These are phyloP conservation scores for pig (Sus scrofa) DNA, from an alignment of 2,113 vertebrate genomes.

Conservation along the genomic window T2T-Sscrofa CM000826.6:91847501-91848000, in stretches of 20 bases:
- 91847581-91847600: no score
- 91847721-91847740: background rate
- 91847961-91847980: background rate
- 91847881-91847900: background rate
- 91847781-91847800: background rate
- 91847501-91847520: no score
- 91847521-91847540: no score
- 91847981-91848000: no score
- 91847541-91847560: no score
- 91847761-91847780: background rate
- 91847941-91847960: background rate
- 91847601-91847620: no score
- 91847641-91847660: no score
- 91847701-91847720: background rate
- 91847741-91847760: background rate
- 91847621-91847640: no score
- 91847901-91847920: background rate
- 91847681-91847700: background rate
- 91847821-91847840: background rate
- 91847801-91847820: background rate
- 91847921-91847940: background rate
- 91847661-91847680: background rate
- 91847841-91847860: background rate
- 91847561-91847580: no score
- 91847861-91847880: background rate